These are phyloP conservation scores for Anneissia japonica DNA, from an alignment of 35 echinoderm and acorn worm genomes.

Conservation along the genomic window DNA sequence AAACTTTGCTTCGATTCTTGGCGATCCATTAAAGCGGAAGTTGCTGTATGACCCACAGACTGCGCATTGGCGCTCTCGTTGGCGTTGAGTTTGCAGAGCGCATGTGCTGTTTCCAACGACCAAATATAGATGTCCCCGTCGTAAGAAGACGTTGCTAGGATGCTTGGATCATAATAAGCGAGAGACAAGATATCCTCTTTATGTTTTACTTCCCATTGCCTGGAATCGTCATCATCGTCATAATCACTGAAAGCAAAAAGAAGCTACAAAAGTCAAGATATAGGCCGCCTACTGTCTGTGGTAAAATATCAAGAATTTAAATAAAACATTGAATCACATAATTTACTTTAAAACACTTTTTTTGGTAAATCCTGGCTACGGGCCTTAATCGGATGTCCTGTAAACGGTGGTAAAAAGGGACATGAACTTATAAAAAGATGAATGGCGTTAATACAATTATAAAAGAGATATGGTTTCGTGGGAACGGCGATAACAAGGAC, in stretches of 20 bases:
- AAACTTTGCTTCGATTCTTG: not conserved
- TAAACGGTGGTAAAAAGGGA: no score
- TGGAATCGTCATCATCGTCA: slow-evolving; percentile 80
- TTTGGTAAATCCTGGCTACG: no score
- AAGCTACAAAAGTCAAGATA: no score
- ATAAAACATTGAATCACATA: no score
- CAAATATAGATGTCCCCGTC: slow-evolving; percentile 92
- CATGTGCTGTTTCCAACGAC: slow-evolving; percentile 88
- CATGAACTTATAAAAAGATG: no score
- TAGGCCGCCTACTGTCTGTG: no score
- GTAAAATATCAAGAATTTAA: no score
- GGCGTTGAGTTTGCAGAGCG: slow-evolving; percentile 70
- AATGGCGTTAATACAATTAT: no score
- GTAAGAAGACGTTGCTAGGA: slow-evolving; percentile 84
- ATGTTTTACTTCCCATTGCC: slow-evolving; percentile 85
- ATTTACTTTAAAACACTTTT: no score
- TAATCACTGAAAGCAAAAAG: slow-evolving; percentile 63
- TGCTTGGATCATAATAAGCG: slow-evolving; percentile 50
- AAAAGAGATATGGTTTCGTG: no score
- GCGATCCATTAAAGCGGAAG: not conserved
- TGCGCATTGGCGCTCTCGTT: slow-evolving; percentile 65
- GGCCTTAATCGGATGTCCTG: no score
- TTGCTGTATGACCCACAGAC: slow-evolving; percentile 26
- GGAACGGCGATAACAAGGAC: not conserved
- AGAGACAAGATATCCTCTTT: slow-evolving; percentile 89